A percentile compares a stretch with the other conserved stretches of the same genome.
These are phyloP conservation scores for Coregonus ussuriensis DNA, from an alignment of 2,797 vertebrate genomes.

Conservation along the genomic window DNA sequence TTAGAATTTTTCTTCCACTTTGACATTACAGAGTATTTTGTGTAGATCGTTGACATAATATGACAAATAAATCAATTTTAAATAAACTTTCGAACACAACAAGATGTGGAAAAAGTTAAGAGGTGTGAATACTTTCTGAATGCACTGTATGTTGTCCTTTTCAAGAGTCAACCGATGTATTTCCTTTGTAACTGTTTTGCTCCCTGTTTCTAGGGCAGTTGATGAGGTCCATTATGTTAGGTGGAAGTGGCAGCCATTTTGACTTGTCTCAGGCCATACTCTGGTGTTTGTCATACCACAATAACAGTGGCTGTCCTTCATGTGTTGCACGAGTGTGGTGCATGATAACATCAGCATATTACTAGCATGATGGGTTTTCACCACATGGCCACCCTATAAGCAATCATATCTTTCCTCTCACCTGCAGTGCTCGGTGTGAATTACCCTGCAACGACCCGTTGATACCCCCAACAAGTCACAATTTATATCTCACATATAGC, in stretches of 20 bases:
- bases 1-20: too few species aligned
- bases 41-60: too few species aligned
- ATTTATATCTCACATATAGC: constrained; percentile 75
- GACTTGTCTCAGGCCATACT: neutral
- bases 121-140: too few species aligned
- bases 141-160: constrained; percentile 18
- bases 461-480: constrained; percentile 57
- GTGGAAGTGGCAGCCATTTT: neutral
- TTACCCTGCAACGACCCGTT: constrained; percentile 45
- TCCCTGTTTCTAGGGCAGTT: constrained; percentile 4
- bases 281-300: neutral
- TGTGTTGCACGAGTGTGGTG: neutral
- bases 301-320: neutral
- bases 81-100: too few species aligned
- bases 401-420: constrained; percentile 64
- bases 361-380: constrained; percentile 53
- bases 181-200: constrained; percentile 20
- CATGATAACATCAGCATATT: constrained; percentile 36
- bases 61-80: too few species aligned
- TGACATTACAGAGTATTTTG: too few species aligned
- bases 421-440: constrained; percentile 57
- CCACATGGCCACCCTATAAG: constrained; percentile 62
- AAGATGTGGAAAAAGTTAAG: too few species aligned
- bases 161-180: constrained; percentile 32
- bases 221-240: neutral